Evolutionary conservation across 2,797 vertebrate species (phyloP).

Genomic region (Hemitrygon akajei): DNA sequence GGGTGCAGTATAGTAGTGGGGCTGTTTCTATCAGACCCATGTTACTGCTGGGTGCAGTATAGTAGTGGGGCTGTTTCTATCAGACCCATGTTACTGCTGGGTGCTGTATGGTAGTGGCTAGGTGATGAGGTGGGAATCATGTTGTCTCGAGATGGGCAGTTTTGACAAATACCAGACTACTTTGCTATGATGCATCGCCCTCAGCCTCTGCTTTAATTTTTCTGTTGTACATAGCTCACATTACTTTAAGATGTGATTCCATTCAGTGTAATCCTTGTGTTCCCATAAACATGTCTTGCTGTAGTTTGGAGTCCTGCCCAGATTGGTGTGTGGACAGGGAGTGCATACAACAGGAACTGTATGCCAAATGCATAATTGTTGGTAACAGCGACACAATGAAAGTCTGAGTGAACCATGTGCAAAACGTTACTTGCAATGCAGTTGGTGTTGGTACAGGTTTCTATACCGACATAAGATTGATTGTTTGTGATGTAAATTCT

Average conservation of each 20-base stretch:
- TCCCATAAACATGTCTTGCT: not conserved
- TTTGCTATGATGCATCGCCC: not conserved
- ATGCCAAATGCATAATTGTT: not conserved
- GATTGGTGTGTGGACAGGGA: not conserved
- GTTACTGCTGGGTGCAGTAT: too few species aligned
- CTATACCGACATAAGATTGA: not conserved
- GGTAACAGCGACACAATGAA: not conserved
- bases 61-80: too few species aligned
- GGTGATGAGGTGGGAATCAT: not conserved
- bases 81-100: too few species aligned
- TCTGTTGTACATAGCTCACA: not conserved
- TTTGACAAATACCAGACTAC: not conserved
- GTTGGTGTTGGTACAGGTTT: too few species aligned
- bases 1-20: too few species aligned
- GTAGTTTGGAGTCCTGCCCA: not conserved
- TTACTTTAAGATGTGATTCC: not conserved
- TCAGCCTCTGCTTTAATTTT: not conserved
- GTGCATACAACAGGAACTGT: not conserved
- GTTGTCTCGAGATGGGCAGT: not conserved
- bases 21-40: too few species aligned
- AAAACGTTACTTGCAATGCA: not conserved
- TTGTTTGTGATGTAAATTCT: not conserved
- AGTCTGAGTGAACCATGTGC: not conserved
- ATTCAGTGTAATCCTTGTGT: not conserved
- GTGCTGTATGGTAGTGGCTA: too few species aligned